These are phyloP conservation scores for Pseudomugil tenellus DNA, from an alignment of 2,797 vertebrate species.

Conservation along the genomic window DNA sequence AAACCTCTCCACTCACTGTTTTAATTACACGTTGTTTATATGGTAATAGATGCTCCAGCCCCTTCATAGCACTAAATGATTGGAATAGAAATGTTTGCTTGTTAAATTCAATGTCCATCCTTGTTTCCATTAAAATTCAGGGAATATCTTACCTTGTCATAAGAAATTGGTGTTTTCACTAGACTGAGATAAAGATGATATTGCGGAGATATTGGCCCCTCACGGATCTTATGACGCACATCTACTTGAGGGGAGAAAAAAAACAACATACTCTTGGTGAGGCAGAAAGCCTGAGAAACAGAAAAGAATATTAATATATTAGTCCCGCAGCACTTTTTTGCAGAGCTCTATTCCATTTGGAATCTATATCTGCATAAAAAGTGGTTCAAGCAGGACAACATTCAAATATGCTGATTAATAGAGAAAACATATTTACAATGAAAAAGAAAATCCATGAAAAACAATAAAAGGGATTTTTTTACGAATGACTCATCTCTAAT, in stretches of 20 bases:
- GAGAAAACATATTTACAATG: too few species aligned
- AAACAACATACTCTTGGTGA: slow-evolving; percentile 16
- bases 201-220: slow-evolving; percentile 55
- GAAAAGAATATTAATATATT: slow-evolving; percentile 30
- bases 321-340: slow-evolving; percentile 4
- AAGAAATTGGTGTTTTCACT: slow-evolving; percentile 27
- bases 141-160: slow-evolving; percentile 25
- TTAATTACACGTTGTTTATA: background rate
- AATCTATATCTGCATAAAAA: slow-evolving; percentile 20
- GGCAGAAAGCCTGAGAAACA: slow-evolving; percentile 45
- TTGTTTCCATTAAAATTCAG: slow-evolving; percentile 23
- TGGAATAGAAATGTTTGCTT: background rate
- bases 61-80: background rate
- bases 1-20: background rate
- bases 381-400: background rate
- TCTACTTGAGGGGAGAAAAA: background rate
- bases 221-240: slow-evolving; percentile 67
- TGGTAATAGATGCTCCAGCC: background rate
- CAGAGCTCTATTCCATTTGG: slow-evolving; percentile 9
- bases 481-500: slow-evolving; percentile 33
- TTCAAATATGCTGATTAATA: too few species aligned
- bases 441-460: background rate
- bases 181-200: slow-evolving; percentile 26
- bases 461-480: background rate
- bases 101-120: slow-evolving; percentile 14